Base-by-base conservation (phyloP, 2,888 invertebrate species). In the Salticus scenicus region DNA sequence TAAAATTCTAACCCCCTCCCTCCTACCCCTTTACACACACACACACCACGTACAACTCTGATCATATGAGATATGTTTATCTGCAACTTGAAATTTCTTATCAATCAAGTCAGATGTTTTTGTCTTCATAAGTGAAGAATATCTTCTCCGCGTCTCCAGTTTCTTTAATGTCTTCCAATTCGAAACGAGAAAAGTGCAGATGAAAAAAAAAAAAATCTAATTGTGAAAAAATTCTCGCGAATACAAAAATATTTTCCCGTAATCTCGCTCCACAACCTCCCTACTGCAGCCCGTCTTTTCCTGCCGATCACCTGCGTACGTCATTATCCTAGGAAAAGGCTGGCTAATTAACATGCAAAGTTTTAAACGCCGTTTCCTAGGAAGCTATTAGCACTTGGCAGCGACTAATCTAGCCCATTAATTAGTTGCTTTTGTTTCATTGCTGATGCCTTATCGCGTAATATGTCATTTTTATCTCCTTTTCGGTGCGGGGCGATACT, bases 391-490 rank as follows among this genome's bases (percentile, higher is more conserved):
- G 85, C 85, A 85, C 78, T 85, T 79, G 84, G 78, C 78, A 85
- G 57, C 57, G 79, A 79, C 79, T 86, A 86, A 86, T 86, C 85
- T 86, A 71, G 64, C 78, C 80, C 85, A 86, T 86, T 86, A 86
- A 86, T 86, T 86, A 80, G 80, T 71, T 51, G 57, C 69, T 64
- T 86, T 86, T 86, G 85, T 86, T 86, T 86, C 85, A 80, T 79
- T 71, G 85, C 85, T 76, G 85, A 86, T 86, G 79, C 85, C 85
- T 86, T 86, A 86, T 86, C 85, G 75, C 71, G 85, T 86, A 86
- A 86, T 86, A 86, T 86, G 85, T 86, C 85, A 86, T 86, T 86
- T 86, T 86, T 86, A 86, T 86, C 85, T 80, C 57, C 80, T 70
- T 47, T 37, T 37, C 37, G 77, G 12, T n/a, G 27, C 71, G 33